Conservation (phyloP, 2,888 invertebrate species). For the Ennomos erosarius region DNA sequence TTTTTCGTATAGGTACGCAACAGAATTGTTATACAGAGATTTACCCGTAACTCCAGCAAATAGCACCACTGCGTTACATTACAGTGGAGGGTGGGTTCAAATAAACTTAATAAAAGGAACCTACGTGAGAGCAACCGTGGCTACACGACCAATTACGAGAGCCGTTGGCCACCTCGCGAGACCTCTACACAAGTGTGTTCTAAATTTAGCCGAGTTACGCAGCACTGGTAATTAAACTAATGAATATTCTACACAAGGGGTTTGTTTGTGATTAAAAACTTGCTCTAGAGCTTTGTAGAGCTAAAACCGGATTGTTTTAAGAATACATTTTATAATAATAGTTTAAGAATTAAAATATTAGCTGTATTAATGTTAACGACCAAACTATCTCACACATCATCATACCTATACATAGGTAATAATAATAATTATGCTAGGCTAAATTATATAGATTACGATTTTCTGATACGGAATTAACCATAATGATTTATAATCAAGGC, state of each 20-base stretch:
- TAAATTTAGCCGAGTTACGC: constrained; percentile 3
- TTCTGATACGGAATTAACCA: too few species aligned
- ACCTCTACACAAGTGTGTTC: neutral
- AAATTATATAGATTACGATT: too few species aligned
- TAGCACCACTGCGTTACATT: constrained; percentile 16
- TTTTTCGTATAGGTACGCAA: too few species aligned
- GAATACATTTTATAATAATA: constrained; percentile 6
- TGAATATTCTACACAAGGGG: constrained; percentile 25
- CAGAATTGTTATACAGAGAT: neutral
- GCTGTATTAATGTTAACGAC: too few species aligned
- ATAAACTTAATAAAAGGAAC: constrained; percentile 21
- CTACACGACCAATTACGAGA: constrained; percentile 2
- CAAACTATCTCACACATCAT: too few species aligned
- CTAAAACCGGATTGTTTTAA: constrained; percentile 11
- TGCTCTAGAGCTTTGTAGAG: constrained; percentile 3
- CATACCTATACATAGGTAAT: too few species aligned
- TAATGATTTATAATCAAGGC: too few species aligned
- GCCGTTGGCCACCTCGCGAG: neutral
- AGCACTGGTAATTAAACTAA: constrained; percentile 14
- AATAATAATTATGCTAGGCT: too few species aligned
- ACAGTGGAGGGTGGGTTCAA: constrained; percentile 5
- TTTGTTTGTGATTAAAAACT: constrained; percentile 29
- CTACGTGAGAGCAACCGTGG: constrained; percentile 3
- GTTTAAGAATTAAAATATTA: neutral
- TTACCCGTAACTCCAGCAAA: constrained; percentile 10